Percentiles rank a stretch among this genome's conserved stretches.
phyloP scores from a whole-genome alignment of 1,140 invertebrate genomes.

The Tetramorium alpestre region DNA sequence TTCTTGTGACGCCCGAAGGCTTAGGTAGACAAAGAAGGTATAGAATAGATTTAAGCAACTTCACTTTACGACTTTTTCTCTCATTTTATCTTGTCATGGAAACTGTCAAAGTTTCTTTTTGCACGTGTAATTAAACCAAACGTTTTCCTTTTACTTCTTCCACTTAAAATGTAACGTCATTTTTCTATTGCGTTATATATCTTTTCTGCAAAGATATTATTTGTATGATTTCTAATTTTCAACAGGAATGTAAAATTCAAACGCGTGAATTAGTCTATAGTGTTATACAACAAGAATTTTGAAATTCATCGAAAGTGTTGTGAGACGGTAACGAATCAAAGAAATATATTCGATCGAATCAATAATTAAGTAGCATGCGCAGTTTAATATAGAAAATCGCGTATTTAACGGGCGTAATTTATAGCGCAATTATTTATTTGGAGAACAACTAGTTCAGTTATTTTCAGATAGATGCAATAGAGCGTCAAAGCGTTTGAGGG shows the following conservation, averaged over 20 bases:
- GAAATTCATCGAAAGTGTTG: neutral
- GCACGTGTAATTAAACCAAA: neutral
- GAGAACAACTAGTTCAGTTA: slow-evolving; percentile 72
- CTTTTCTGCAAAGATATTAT: neutral
- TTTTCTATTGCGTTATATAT: neutral
- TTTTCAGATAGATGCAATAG: slow-evolving; percentile 70
- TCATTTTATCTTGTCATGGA: neutral
- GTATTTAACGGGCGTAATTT: slow-evolving; percentile 64
- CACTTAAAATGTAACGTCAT: neutral
- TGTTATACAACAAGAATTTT: neutral
- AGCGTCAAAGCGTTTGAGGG: slow-evolving; percentile 48
- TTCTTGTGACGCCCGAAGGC: neutral
- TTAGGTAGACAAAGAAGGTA: neutral
- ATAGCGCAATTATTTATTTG: slow-evolving; percentile 73
- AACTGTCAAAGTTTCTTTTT: neutral
- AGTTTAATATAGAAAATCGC: slow-evolving; percentile 57
- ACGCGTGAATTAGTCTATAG: neutral
- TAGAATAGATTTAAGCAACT: neutral
- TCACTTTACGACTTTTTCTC: neutral
- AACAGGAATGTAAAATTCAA: neutral
- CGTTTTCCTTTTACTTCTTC: neutral
- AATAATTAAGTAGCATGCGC: slow-evolving; percentile 65
- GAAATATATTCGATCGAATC: slow-evolving; percentile 32
- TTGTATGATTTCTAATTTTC: neutral
- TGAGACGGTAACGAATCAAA: neutral